These are phyloP conservation scores for Cyclina sinensis DNA, from an alignment of 1,140 invertebrate species.

Conservation along the genomic window DNA sequence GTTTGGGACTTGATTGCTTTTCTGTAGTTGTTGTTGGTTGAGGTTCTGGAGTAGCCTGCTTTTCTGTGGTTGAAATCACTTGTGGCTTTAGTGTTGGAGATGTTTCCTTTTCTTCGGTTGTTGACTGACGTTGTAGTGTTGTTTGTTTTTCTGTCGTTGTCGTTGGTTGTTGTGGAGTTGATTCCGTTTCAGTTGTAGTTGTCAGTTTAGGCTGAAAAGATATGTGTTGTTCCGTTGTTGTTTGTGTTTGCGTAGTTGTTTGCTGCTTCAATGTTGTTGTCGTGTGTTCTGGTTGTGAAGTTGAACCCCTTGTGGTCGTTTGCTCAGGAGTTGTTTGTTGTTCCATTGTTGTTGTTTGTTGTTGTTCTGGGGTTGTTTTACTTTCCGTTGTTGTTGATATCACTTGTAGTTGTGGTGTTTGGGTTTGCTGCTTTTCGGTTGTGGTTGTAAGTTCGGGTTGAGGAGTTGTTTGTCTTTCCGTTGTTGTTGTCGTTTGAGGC, in stretches of 20 bases:
- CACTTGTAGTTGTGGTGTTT: background rate
- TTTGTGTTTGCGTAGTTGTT: background rate
- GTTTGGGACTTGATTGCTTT: background rate
- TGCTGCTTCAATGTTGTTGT: background rate
- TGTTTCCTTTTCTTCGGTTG: background rate
- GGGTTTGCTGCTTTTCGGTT: background rate
- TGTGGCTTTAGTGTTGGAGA: too few species aligned
- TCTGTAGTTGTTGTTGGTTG: background rate
- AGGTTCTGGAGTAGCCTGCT: constrained; percentile 9
- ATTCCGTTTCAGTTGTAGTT: background rate
- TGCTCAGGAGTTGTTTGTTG: background rate
- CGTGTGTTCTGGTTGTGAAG: background rate
- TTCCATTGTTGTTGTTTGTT: background rate
- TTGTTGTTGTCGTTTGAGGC: background rate
- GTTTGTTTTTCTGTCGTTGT: too few species aligned
- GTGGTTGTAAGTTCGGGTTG: background rate
- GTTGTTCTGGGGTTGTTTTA: background rate
- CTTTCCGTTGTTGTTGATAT: background rate
- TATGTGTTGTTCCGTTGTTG: background rate
- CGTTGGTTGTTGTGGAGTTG: background rate
- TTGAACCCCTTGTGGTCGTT: background rate
- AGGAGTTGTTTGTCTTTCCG: background rate
- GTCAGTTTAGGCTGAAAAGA: background rate
- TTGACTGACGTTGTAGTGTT: background rate
- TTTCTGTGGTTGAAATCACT: background rate